Evolutionary conservation across 2,797 vertebrate genomes (phyloP), one percentile per base, ranked within the genome.

Genomic region (Malurus splendens): DNA sequence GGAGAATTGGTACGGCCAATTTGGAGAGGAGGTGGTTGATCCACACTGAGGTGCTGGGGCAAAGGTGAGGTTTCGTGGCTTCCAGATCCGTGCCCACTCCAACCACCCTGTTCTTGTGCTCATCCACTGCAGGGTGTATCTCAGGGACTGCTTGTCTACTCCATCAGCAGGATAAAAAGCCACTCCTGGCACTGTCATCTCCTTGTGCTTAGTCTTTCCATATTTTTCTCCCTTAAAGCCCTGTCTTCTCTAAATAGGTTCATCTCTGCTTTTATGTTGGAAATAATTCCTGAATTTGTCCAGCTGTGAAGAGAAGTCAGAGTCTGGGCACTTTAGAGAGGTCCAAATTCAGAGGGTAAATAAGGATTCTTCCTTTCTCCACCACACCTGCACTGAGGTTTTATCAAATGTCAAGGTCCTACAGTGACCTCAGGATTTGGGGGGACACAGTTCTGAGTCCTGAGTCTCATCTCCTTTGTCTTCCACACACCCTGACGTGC

Each of bases 401-500:
- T 81, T 51, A 7, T 56, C 36, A 62, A 55, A 68, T 28, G 4
- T 42, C 39, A 60, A 1, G 23, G 24, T 52, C 28, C 77, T 47
- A 8, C 2, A 6, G 52, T n/a, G 62, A 75, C 32, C 28, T 74
- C 47, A 39, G 32, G 22, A 47, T 39, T 60, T 10, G 8, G 9
- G 8, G 11, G 5, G 3, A 42, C 0, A 11, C 28, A 48, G 23
- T 61, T 77, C 18, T 71, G 57, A n/a, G 19, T 18, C 10, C 41
- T 11, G 14, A 4, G 10, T 78, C 18, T 41, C 42, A 33, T 47
- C 1, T 2, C 7, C 9, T 55, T n/a, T 68, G 30, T 47, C 42
- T 75, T 62, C 12, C 11, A 39, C 19, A 50, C 7, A 36, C 1
- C 5, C 13, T 5, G 0, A 5, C 2, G 12, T n/a, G 16, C 23